These are phyloP conservation scores for Sphinx pinastri DNA, from an alignment of 2,888 invertebrate genomes.

Conservation along the genomic window DNA sequence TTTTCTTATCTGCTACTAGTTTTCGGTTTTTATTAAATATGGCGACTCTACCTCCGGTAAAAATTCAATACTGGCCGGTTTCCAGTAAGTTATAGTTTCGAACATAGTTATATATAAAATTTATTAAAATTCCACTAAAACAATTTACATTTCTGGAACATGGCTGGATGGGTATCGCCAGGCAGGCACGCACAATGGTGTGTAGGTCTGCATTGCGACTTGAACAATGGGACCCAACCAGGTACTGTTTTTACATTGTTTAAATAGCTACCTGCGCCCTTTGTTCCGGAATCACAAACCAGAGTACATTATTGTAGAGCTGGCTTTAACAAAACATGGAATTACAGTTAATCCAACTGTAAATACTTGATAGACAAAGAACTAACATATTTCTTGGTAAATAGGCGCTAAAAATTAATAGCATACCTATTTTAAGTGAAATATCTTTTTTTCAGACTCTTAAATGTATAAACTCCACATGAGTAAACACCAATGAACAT, in stretches of 20 bases:
- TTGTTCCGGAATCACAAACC: slow-evolving; percentile 51
- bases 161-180: neutral
- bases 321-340: slow-evolving; percentile 19
- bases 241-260: slow-evolving; percentile 58
- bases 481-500: neutral
- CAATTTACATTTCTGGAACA: slow-evolving; percentile 9
- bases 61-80: too few relatives aligned
- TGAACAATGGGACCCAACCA: slow-evolving; percentile 45
- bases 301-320: slow-evolving; percentile 19
- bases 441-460: too few relatives aligned
- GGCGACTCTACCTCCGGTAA: too few relatives aligned
- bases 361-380: neutral
- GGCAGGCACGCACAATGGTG: slow-evolving; percentile 31
- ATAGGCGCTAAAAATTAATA: neutral
- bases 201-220: slow-evolving; percentile 44
- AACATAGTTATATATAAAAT: neutral
- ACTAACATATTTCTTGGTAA: neutral
- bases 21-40: too few relatives aligned
- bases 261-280: slow-evolving; percentile 54
- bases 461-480: neutral
- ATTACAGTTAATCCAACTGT: slow-evolving; percentile 25
- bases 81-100: too few relatives aligned
- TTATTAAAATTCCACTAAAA: neutral
- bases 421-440: too few relatives aligned
- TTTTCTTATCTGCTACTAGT: too few relatives aligned